These are phyloP conservation scores for Riptortus pedestris DNA, from an alignment of 1,140 invertebrate species.

Conservation along the genomic window DNA sequence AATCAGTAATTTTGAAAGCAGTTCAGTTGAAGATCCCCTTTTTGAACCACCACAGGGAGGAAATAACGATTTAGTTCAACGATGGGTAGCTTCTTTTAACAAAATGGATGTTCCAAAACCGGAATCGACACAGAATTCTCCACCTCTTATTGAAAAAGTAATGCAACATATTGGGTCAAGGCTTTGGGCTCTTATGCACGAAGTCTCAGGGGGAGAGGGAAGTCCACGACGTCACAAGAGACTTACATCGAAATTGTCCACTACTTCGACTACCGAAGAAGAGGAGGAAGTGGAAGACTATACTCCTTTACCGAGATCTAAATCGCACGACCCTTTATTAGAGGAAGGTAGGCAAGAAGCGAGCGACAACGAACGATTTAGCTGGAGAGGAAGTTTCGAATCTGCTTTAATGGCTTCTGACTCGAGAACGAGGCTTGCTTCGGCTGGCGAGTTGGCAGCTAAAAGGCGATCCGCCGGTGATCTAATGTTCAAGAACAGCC, in stretches of 20 bases:
- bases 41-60: constrained; percentile 36
- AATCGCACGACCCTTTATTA: constrained; percentile 61
- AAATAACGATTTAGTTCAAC: constrained; percentile 65
- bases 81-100: constrained; percentile 66
- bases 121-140: constrained; percentile 56
- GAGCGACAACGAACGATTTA: constrained; percentile 79
- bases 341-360: constrained; percentile 56
- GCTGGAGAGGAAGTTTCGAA: constrained; percentile 82
- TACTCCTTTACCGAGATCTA: constrained; percentile 49
- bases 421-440: constrained; percentile 57
- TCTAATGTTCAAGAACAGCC: constrained; percentile 61
- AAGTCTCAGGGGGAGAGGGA: constrained; percentile 46
- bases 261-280: constrained; percentile 58
- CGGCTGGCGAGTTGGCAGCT: constrained; percentile 49
- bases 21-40: constrained; percentile 42
- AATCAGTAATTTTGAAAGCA: constrained; percentile 67
- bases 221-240: constrained; percentile 40
- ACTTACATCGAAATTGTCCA: constrained; percentile 46
- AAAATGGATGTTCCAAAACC: constrained; percentile 49
- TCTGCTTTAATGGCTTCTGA: constrained; percentile 70
- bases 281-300: constrained; percentile 53
- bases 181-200: constrained; percentile 84
- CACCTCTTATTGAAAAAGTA: constrained; percentile 78
- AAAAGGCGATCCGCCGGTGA: constrained; percentile 68
- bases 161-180: constrained; percentile 84